Evolutionary conservation across 2,888 invertebrate genomes (phyloP).

Genomic region (Agriotes lineatus): DNA sequence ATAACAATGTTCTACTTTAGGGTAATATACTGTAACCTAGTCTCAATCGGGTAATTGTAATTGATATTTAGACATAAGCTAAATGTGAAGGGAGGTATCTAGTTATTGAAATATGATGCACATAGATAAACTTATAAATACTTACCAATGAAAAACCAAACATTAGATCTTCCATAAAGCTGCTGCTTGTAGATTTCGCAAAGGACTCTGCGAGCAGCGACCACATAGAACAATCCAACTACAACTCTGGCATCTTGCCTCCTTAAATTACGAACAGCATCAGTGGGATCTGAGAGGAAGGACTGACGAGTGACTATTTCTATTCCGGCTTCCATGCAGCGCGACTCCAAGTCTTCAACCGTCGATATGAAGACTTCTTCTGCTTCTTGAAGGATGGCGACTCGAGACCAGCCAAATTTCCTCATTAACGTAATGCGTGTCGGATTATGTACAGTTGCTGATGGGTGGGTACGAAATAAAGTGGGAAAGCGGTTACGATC

Average conservation of each 20-base stretch:
- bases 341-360: conserved; percentile 95
- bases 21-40: no score
- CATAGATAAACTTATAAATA: not conserved
- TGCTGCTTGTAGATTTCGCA: conserved; percentile 96
- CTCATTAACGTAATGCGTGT: conserved; percentile 96
- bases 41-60: no score
- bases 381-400: conserved; percentile 97
- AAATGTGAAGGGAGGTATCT: no score
- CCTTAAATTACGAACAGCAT: conserved; percentile 94
- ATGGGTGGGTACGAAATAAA: conserved; percentile 98
- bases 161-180: conserved; percentile 94
- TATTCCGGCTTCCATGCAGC: conserved; percentile 91
- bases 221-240: conserved; percentile 98
- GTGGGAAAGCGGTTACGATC: conserved; percentile 98
- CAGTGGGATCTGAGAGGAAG: conserved; percentile 96
- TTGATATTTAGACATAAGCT: no score
- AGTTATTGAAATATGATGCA: no score
- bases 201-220: conserved; percentile 94
- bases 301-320: conserved; percentile 97
- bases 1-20: no score
- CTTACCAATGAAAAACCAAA: conserved; percentile 98
- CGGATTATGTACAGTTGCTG: conserved; percentile 98
- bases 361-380: conserved; percentile 94
- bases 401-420: conserved; percentile 96
- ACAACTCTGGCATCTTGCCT: conserved; percentile 98